Evolutionary conservation across 2,888 invertebrate species (phyloP).

Genomic region (Neoaliturus tenellus): DNA sequence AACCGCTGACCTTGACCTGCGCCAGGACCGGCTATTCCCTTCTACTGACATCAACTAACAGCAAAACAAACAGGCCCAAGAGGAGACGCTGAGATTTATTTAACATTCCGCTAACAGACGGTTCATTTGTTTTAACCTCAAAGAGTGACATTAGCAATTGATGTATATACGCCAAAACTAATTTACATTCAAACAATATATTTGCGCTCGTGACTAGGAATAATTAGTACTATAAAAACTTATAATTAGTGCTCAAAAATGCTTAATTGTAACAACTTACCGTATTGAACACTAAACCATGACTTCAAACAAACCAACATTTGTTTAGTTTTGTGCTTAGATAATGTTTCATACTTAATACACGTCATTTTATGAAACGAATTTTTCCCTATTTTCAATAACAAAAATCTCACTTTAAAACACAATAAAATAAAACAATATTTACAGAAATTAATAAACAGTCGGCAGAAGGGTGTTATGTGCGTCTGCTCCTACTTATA

Average conservation of each 20-base stretch:
- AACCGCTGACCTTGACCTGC: no score
- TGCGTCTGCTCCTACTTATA: neutral
- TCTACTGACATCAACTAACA: slow-evolving; percentile 96
- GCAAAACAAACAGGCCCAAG: slow-evolving; percentile 89
- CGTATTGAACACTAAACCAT: neutral
- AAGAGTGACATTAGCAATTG: slow-evolving; percentile 50
- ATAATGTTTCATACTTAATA: neutral
- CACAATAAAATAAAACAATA: neutral
- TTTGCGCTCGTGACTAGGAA: neutral
- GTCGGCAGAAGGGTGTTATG: neutral
- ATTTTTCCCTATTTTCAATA: neutral
- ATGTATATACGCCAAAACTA: neutral
- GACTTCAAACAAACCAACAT: neutral
- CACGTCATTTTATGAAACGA: neutral
- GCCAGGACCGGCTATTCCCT: no score
- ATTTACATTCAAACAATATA: neutral
- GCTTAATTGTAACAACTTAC: neutral
- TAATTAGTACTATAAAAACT: neutral
- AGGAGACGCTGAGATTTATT: slow-evolving; percentile 84
- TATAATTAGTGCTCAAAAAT: neutral
- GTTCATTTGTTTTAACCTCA: slow-evolving; percentile 56
- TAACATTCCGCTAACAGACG: slow-evolving; percentile 71
- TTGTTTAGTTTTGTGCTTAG: neutral
- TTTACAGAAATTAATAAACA: neutral
- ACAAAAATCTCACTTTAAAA: neutral